phyloP scores from a whole-genome alignment of 2,113 vertebrate genomes.

The Pterocles burchelli region DNA sequence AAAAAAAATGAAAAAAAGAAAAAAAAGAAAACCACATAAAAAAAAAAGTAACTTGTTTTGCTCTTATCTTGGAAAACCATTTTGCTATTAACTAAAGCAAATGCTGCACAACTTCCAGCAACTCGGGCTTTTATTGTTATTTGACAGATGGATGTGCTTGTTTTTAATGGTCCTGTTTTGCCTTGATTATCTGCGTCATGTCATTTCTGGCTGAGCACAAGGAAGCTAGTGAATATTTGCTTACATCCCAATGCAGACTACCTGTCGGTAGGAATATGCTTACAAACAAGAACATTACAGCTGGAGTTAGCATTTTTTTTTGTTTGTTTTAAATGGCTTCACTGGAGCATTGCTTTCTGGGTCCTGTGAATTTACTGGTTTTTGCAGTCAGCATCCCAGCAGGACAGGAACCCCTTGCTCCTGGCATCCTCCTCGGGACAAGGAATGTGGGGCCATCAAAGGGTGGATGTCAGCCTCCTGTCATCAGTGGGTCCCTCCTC shows the following conservation, averaged over 20 bases:
- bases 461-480: neutral
- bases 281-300: neutral
- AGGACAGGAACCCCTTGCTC: neutral
- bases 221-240: neutral
- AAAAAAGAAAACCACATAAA: neutral
- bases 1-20: neutral
- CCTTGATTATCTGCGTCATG: neutral
- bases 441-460: rapidly evolving
- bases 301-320: neutral
- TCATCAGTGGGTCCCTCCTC: neutral
- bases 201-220: slow-evolving; percentile 22
- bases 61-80: neutral
- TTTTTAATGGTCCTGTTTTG: slow-evolving; percentile 23
- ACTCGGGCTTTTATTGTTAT: neutral
- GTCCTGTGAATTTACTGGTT: neutral
- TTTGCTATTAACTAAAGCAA: slow-evolving; percentile 11
- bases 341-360: neutral
- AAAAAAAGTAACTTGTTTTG: neutral
- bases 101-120: neutral
- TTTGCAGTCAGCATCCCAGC: neutral
- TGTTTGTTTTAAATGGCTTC: neutral
- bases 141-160: slow-evolving; percentile 33
- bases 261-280: neutral
- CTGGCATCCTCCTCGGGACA: neutral
- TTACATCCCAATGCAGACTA: neutral